Evolutionary conservation across 1,140 invertebrate genomes (phyloP).

Genomic region (Musca vetustissima): DNA sequence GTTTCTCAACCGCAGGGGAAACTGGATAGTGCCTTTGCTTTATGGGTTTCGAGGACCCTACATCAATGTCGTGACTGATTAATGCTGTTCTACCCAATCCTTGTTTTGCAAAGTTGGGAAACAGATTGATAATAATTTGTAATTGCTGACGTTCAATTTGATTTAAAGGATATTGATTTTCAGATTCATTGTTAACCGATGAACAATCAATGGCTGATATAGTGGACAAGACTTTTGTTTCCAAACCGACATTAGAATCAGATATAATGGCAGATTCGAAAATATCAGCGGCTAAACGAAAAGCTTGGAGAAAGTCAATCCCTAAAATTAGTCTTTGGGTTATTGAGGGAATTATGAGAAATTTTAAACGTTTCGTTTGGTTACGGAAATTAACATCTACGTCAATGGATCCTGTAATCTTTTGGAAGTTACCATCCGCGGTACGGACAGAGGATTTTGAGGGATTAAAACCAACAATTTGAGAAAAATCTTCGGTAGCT

Average conservation of each 20-base stretch:
- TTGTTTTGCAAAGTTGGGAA: constrained; percentile 17
- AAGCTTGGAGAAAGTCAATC: constrained; percentile 12
- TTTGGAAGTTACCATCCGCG: no score
- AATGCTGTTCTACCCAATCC: constrained; percentile 9
- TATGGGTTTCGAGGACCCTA: constrained; percentile 4
- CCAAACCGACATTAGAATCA: no score
- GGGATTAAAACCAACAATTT: no score
- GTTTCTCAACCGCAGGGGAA: constrained; percentile 7
- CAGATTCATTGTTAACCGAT: not conserved
- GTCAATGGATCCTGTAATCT: not conserved
- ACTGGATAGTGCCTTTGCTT: constrained; percentile 17
- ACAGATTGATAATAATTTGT: not conserved
- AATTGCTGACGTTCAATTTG: not conserved
- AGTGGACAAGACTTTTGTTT: no score
- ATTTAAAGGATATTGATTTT: not conserved
- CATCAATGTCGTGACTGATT: constrained; percentile 12
- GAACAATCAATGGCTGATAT: not conserved
- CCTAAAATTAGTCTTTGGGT: not conserved
- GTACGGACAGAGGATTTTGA: no score
- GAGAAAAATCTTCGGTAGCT: not conserved
- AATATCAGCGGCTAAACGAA: not conserved
- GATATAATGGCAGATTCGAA: no score
- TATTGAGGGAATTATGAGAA: constrained; percentile 9
- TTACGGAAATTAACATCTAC: not conserved
- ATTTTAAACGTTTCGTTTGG: not conserved